Evolutionary conservation across 2,113 vertebrate genomes (phyloP).

Genomic region (Pelusios castaneus): DNA sequence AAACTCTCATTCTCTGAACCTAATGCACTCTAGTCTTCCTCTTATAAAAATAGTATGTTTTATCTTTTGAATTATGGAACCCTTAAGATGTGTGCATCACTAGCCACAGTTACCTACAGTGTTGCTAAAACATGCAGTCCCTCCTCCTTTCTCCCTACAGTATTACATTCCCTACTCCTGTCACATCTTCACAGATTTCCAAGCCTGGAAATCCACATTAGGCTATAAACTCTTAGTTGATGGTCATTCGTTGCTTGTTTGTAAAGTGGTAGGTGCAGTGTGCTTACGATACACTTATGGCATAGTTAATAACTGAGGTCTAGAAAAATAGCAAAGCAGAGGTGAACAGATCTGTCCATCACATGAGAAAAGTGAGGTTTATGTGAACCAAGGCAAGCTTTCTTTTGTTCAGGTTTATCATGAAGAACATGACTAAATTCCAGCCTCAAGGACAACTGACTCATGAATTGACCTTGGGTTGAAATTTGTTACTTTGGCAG

Average conservation of each 20-base stretch:
- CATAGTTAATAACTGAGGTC: background rate
- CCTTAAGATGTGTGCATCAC: accelerated
- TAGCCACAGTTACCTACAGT: background rate
- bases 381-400: constrained; percentile 1
- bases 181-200: background rate
- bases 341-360: background rate
- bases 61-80: background rate
- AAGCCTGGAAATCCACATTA: background rate
- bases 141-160: background rate
- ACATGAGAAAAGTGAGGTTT: background rate
- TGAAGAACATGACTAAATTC: background rate
- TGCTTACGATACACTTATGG: background rate
- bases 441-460: constrained; percentile 10
- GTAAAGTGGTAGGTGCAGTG: background rate
- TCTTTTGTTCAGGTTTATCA: background rate
- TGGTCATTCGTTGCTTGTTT: background rate
- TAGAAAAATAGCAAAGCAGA: background rate
- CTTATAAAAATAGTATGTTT: background rate
- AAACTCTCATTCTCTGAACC: background rate
- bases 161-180: background rate
- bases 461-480: background rate
- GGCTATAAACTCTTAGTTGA: background rate
- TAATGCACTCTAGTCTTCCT: background rate
- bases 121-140: background rate
- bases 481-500: constrained; percentile 9